phyloP scores from a whole-genome alignment of 2,888 invertebrate genomes.

The Nymphalis c-album region DNA sequence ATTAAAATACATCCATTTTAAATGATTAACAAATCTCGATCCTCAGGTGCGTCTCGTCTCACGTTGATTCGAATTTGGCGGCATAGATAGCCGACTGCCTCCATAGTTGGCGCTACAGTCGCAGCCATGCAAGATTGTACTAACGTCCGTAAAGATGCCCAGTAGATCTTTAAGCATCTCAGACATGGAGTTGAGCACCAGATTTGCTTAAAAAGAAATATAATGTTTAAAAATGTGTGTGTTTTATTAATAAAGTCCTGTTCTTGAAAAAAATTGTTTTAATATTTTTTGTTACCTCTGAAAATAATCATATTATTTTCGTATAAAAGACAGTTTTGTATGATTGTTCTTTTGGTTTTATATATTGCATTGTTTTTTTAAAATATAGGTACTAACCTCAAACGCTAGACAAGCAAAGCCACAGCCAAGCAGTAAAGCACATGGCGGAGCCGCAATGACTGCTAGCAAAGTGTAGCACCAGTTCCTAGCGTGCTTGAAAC shows the following conservation, averaged over 20 bases:
- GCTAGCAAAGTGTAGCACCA: constrained; percentile 87
- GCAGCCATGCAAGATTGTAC: constrained; percentile 82
- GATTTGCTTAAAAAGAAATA: constrained; percentile 80
- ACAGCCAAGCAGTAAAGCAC: constrained; percentile 84
- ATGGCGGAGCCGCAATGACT: constrained; percentile 84
- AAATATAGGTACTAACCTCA: constrained; percentile 68
- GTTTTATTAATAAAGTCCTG: not conserved
- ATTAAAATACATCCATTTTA: constrained; percentile 41
- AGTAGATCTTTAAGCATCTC: constrained; percentile 85
- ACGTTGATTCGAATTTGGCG: constrained; percentile 82
- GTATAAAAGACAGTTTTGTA: no score
- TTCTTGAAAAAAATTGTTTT: not conserved
- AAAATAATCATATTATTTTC: no score
- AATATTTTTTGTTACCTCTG: not conserved
- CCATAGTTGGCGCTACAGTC: constrained; percentile 83
- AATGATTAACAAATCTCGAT: constrained; percentile 63
- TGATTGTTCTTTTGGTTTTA: no score
- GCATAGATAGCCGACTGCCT: constrained; percentile 83
- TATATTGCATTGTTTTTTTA: no score
- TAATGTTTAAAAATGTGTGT: no score
- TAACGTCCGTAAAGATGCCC: constrained; percentile 82
- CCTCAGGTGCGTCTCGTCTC: constrained; percentile 79
- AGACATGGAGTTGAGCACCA: constrained; percentile 87
- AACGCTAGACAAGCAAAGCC: constrained; percentile 87
- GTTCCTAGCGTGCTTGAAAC: constrained; percentile 84